Evolutionary conservation across 2,888 invertebrate genomes (phyloP), one percentile per base, ranked within the genome.

Genomic region (Selenia dentaria): DNA sequence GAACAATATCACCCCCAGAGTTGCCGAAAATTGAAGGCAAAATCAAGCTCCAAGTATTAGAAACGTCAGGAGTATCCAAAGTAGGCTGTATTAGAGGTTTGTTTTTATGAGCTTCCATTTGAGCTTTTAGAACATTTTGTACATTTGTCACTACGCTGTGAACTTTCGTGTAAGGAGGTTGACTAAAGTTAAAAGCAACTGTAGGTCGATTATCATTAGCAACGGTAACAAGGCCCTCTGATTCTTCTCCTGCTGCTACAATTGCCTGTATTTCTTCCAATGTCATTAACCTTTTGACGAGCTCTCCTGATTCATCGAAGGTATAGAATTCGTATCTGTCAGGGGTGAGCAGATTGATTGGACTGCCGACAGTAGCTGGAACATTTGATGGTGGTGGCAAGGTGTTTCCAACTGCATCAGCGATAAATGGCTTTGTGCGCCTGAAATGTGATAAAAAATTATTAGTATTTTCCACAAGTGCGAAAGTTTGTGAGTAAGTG

Each of bases 251-350:
- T 22, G 94, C 95, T 0, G 96, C 96, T 20, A 96, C 96, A 48
- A 97, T 94, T 27, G 95, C 94, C 72, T 96, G 96, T 54, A 97
- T 96, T 83, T 97, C 96, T 66, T 95, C 93, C 62, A 96, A 83
- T 4, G 96, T 96, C 96, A 97, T 97, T 20, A 96, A 90, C 48
- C 95, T 92, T 67, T 96, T 96, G 0, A 96, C 94, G 12, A 96
- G 90, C 67, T 96, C 95, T 8, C 96, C 96, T 42, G 94, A 94
- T 66, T 96, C 95, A 67, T 96, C 95, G 66, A 96, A 96, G 0
- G 96, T 96, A 73, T 96, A 96, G 77, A 96, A 97, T 71, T 96
- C 96, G 75, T 96, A 96, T 69, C 95, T 92, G 71, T 96, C 96
- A 1, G 96, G 97, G 56, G 95, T 94, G 3, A 96, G 82, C 0